phyloP scores from a whole-genome alignment of 2,113 vertebrate species.

The Saguinus imperator region DNA sequence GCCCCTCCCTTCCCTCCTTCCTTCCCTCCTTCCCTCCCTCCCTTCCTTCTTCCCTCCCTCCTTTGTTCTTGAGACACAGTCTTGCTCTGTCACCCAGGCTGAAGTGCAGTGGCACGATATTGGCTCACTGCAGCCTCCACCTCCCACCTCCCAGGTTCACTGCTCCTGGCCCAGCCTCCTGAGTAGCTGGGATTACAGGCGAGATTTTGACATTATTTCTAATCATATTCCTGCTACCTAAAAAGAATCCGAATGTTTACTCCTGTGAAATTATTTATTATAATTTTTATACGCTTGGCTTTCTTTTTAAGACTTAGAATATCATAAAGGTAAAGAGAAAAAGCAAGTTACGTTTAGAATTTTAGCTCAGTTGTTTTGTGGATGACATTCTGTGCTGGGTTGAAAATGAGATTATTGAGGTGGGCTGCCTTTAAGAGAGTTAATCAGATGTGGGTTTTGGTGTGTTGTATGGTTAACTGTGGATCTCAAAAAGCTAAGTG shows the following conservation, averaged over 20 bases:
- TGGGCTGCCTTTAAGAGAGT: background rate
- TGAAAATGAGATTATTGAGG: background rate
- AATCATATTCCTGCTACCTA: background rate
- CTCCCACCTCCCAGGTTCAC: too few species aligned
- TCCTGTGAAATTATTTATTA: background rate
- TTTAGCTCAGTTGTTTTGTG: background rate
- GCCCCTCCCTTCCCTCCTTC: too few species aligned
- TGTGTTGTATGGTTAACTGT: background rate
- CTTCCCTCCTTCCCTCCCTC: too few species aligned
- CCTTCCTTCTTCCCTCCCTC: too few species aligned
- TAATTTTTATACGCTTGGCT: background rate
- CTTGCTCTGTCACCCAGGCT: too few species aligned
- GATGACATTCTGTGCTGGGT: background rate
- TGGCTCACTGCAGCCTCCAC: too few species aligned
- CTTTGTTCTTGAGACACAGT: too few species aligned
- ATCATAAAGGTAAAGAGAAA: background rate
- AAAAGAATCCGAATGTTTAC: background rate
- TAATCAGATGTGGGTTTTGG: background rate
- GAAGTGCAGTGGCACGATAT: too few species aligned
- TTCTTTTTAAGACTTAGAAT: background rate
- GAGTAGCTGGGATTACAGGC: too few species aligned
- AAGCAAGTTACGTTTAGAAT: background rate
- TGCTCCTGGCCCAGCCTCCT: too few species aligned
- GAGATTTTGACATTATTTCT: background rate
- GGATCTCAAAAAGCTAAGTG: background rate